A percentile compares a stretch with the other conserved stretches of the same genome.
These are phyloP conservation scores for Gymnocheta viridis DNA, from an alignment of 2,888 invertebrate genomes.

Conservation along the genomic window DNA sequence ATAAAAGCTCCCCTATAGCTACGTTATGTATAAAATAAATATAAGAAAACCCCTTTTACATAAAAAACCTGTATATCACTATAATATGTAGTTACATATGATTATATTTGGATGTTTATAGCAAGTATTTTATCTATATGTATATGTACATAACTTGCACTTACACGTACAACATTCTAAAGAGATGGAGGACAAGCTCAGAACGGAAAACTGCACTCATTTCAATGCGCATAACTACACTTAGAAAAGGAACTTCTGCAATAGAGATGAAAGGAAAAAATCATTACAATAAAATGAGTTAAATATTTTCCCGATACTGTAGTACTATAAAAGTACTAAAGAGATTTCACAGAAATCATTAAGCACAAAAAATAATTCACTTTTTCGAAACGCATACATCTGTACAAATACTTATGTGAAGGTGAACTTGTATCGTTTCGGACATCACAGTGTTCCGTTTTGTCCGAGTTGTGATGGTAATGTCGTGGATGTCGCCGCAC, in stretches of 20 bases:
- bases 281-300: background rate
- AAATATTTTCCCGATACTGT: background rate
- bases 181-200: background rate
- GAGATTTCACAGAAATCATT: background rate
- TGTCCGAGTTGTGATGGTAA: too few species aligned
- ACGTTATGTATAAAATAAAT: background rate
- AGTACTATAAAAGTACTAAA: background rate
- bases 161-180: too few species aligned
- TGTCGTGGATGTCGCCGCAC: too few species aligned
- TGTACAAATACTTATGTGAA: too few species aligned
- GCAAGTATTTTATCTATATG: background rate
- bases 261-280: background rate
- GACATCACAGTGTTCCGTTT: too few species aligned
- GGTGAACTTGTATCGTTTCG: too few species aligned
- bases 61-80: background rate
- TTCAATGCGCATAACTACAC: constrained; percentile 45
- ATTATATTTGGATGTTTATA: background rate
- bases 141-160: background rate
- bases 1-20: constrained; percentile 35
- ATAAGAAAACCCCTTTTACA: constrained; percentile 1
- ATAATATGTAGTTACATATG: background rate
- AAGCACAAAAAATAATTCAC: too few species aligned
- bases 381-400: too few species aligned
- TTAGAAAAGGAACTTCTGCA: background rate
- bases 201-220: constrained; percentile 5